Percentiles rank a stretch among this genome's conserved stretches.
phyloP scores from a whole-genome alignment of 1,140 invertebrate species.

The Ostrea edulis region DNA sequence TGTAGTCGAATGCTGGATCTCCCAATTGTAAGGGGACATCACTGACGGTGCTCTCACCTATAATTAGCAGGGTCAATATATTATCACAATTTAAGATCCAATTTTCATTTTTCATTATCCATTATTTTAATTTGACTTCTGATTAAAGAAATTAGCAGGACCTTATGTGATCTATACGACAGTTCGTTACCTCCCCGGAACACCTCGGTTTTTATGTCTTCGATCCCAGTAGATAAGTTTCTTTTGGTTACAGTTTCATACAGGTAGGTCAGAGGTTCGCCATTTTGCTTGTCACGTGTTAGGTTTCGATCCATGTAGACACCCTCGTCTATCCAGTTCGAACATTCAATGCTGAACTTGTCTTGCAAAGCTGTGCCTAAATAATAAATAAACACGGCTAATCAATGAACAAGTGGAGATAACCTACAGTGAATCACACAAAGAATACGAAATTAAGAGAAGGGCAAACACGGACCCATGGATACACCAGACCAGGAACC shows the following conservation, averaged over 20 bases:
- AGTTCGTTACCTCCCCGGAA: conserved; percentile 21
- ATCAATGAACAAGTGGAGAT: not conserved
- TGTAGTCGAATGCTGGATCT: conserved; percentile 22
- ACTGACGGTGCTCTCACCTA: conserved; percentile 50
- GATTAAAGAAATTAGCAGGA: not conserved
- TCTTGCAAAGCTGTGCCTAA: not conserved
- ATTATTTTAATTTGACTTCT: not conserved
- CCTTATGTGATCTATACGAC: too few relatives aligned
- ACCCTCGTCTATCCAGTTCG: conserved; percentile 17
- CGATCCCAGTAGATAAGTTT: not conserved
- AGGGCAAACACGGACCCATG: too few relatives aligned
- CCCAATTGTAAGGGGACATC: conserved; percentile 31
- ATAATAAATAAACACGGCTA: not conserved
- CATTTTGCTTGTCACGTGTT: conserved; percentile 1
- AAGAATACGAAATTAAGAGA: too few relatives aligned
- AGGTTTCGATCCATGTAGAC: not conserved
- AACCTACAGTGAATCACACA: too few relatives aligned
- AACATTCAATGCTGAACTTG: conserved; percentile 11
- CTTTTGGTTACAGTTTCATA: conserved; percentile 19
- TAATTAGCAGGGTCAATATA: not conserved
- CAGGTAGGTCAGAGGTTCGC: conserved; percentile 18
- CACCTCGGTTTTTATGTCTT: not conserved
- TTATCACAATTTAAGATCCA: too few relatives aligned
- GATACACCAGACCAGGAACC: too few relatives aligned
- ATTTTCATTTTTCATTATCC: not conserved